Evolutionary conservation across 1,140 invertebrate genomes (phyloP).

Genomic region (Ditylenchus dipsaci): DNA sequence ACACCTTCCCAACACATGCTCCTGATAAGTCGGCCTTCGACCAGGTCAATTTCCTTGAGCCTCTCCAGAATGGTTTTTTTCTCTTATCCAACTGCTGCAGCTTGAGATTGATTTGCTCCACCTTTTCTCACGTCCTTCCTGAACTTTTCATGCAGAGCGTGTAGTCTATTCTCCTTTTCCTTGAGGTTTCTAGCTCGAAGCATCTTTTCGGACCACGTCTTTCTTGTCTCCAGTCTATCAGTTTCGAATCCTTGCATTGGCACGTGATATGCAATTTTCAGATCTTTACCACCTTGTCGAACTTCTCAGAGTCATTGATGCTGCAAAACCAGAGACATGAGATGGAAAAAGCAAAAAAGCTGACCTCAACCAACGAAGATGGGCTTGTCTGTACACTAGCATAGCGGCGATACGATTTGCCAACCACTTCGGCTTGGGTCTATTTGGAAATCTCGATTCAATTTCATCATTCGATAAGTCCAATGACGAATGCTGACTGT

Average conservation of each 20-base stretch:
- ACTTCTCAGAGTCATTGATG: conserved; percentile 48
- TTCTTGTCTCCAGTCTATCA: conserved; percentile 23
- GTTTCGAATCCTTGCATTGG: background rate
- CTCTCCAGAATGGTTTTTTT: background rate
- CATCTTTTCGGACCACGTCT: conserved; percentile 52
- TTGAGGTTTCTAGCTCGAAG: conserved; percentile 41
- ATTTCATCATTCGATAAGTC: conserved; percentile 51
- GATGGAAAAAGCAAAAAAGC: too few relatives aligned
- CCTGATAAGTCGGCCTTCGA: background rate
- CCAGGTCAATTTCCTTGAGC: background rate
- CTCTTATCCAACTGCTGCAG: background rate
- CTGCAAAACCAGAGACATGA: conserved; percentile 17
- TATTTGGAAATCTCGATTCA: conserved; percentile 15
- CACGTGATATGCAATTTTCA: conserved; percentile 56
- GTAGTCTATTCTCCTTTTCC: conserved; percentile 51
- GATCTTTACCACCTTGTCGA: conserved; percentile 44
- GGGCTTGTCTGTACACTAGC: conserved; percentile 45
- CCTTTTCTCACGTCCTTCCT: background rate
- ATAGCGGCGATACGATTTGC: conserved; percentile 43
- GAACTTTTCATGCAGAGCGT: conserved; percentile 36
- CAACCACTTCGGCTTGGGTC: conserved; percentile 51
- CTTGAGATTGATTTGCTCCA: background rate
- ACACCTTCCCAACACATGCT: background rate
- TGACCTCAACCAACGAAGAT: conserved; percentile 23
- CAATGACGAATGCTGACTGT: conserved; percentile 55